phyloP scores from a whole-genome alignment of 2,797 vertebrate species.

The Melopsittacus undulatus region DNA sequence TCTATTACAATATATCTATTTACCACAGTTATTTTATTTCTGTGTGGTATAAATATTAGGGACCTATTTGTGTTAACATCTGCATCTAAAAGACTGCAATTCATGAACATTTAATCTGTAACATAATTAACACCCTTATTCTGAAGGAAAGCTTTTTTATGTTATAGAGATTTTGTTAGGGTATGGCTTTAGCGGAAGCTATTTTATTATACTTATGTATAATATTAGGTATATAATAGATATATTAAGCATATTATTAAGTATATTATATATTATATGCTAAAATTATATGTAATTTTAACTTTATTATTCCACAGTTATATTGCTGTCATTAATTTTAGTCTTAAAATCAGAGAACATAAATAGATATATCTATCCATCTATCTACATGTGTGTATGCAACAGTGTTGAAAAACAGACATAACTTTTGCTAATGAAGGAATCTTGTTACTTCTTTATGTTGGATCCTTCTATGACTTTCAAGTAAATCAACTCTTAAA shows the following conservation, averaged over 20 bases:
- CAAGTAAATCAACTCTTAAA: background rate
- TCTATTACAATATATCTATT: background rate
- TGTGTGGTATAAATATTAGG: background rate
- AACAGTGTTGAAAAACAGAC: background rate
- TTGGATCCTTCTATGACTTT: background rate
- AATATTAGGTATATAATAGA: background rate
- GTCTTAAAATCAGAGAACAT: background rate
- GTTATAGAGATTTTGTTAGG: background rate
- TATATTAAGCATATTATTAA: background rate
- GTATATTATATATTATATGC: background rate
- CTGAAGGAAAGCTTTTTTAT: background rate
- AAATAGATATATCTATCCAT: background rate
- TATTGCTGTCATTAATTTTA: background rate
- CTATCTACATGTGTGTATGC: accelerated
- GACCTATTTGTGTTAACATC: background rate
- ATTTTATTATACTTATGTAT: background rate
- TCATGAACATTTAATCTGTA: background rate
- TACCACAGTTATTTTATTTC: background rate
- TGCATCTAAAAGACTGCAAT: background rate
- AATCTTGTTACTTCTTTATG: background rate
- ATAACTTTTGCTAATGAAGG: background rate
- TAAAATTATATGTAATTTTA: background rate
- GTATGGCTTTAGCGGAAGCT: background rate
- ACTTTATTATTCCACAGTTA: background rate
- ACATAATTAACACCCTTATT: background rate